Conservation (phyloP, 2,797 vertebrate species). For the Setipinna tenuifilis region DNA sequence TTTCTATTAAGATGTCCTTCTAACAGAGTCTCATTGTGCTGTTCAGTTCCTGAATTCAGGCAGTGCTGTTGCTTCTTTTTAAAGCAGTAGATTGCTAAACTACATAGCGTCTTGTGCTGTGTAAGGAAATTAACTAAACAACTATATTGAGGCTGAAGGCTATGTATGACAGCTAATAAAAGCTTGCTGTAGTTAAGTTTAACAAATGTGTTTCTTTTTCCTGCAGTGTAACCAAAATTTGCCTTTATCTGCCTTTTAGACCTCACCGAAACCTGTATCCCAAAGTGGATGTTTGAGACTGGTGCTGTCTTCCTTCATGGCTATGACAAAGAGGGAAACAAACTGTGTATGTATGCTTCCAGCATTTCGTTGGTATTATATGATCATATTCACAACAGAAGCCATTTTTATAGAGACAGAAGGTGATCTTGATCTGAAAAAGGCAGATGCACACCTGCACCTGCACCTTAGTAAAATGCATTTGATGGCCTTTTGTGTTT, state of each 20-base stretch:
- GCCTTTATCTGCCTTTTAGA: slow-evolving; percentile 75
- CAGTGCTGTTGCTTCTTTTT: slow-evolving; percentile 43
- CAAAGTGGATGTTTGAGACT: slow-evolving; percentile 88
- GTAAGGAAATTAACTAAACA: background rate
- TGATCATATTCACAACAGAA: too few species aligned
- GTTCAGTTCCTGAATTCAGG: slow-evolving; percentile 43
- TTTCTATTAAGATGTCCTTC: slow-evolving; percentile 28
- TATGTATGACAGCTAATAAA: background rate
- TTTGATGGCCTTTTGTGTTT: background rate
- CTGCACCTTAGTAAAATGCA: background rate
- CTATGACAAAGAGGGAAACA: slow-evolving; percentile 97
- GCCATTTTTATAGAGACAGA: background rate
- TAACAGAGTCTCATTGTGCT: slow-evolving; percentile 56
- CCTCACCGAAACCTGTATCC: slow-evolving; percentile 86
- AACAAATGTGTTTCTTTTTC: slow-evolving; percentile 2
- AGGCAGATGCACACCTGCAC: too few species aligned
- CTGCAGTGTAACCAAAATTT: slow-evolving; percentile 11
- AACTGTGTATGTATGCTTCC: slow-evolving; percentile 84
- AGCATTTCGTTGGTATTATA: background rate
- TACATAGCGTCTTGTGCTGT: background rate
- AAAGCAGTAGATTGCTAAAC: slow-evolving; percentile 44
- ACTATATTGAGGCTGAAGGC: too few species aligned
- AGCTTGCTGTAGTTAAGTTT: background rate
- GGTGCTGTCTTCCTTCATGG: slow-evolving; percentile 93
- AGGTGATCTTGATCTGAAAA: too few species aligned